Evolutionary conservation across 35 echinoderm and acorn worm genomes (phyloP), one percentile per base, ranked within the genome.

Genomic region (Apostichopus japonicus): DNA sequence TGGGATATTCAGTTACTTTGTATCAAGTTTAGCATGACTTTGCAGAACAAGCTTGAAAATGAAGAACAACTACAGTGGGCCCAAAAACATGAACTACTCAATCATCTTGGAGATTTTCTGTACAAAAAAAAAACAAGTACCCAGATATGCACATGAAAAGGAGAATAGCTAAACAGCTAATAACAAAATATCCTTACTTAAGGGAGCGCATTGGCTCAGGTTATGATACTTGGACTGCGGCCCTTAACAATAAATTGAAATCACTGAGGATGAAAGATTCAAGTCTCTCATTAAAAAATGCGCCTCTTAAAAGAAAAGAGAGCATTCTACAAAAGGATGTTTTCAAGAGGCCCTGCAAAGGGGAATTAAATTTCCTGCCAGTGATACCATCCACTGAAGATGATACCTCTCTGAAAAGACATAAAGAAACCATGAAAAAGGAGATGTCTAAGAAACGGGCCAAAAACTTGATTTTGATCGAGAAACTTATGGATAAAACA

Each of bases 361-460:
- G 4, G 17, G 56, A 87, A 23, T 23, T 2, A 65, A 87, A 4
- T 87, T n/a, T 87, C 63, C 56, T 87, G 5, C 84, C 84, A 65
- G 62, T 14, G 15, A 65, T 87, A 10, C 84, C 84, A 23, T 44
- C 56, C 56, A 11, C 84, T 87, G 84, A 87, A 70, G 84, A 61
- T 87, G 57, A 87, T 8, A 87, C 56, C 1, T 87, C 56, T 14
- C 21, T 87, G 53, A 87, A 87, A 67, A 63, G 7, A 21, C 84
- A 87, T 22, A 8, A 87, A 24, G 84, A 87, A 87, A 65, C 56
- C 6, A 87, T 65, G 84, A 87, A 87, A 11, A 87, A 87, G 22
- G 56, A 87, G 33, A 67, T 87, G 61, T 62, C 84, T 58, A 87
- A 87, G 16, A 87, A 87, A 87, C 9, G 6, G 13, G 10, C 24